Evolutionary conservation across 2,797 vertebrate species (phyloP).

Genomic region (Phalloptychus januarius): DNA sequence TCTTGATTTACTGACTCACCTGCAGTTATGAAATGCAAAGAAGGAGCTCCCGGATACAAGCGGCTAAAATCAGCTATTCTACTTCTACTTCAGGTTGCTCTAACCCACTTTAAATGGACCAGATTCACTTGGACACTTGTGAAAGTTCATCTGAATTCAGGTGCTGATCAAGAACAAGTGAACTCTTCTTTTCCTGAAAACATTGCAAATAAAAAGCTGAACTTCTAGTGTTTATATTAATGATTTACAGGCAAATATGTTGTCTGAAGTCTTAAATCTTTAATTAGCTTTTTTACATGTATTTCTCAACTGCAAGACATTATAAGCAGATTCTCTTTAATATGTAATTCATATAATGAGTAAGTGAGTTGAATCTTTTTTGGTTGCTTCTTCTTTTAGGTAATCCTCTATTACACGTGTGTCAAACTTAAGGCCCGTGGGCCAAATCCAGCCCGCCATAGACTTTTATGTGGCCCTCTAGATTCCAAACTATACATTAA

Average conservation of each 20-base stretch:
- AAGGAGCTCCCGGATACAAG: neutral
- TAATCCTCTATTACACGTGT: neutral
- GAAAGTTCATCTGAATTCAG: neutral
- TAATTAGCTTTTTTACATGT: too few relatives aligned
- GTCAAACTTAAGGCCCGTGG: too few relatives aligned
- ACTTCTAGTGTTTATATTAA: neutral
- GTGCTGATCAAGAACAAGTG: neutral
- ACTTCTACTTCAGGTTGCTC: neutral
- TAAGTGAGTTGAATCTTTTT: neutral
- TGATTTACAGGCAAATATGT: neutral
- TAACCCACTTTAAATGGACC: neutral
- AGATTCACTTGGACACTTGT: neutral
- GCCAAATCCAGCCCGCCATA: too few relatives aligned
- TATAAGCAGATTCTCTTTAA: neutral
- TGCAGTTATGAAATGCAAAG: neutral
- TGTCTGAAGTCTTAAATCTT: neutral
- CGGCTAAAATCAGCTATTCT: neutral
- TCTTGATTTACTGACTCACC: neutral
- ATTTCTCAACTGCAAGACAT: neutral
- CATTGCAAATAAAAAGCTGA: neutral
- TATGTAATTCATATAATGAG: neutral
- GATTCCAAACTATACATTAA: too few relatives aligned
- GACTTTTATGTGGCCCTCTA: too few relatives aligned
- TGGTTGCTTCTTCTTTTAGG: neutral
- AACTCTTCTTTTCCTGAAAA: neutral